phyloP scores from a whole-genome alignment of 2,888 invertebrate species.

The Eupithecia centaureata region DNA sequence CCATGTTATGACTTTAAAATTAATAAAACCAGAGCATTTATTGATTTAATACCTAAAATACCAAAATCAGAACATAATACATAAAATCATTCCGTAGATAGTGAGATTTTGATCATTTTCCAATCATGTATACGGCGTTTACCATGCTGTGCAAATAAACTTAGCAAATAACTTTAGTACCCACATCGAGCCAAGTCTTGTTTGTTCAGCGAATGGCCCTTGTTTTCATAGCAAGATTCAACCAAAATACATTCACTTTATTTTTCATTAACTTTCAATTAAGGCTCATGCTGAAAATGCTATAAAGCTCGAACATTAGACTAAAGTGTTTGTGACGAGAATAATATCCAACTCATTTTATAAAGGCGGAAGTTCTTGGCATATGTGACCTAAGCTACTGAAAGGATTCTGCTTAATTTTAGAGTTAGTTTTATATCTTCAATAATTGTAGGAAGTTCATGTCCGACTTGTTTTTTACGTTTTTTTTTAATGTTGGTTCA shows the following conservation, averaged over 20 bases:
- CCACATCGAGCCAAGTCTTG: slow-evolving; percentile 20
- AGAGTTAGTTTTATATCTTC: background rate
- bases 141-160: background rate
- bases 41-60: no score
- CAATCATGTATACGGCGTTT: background rate
- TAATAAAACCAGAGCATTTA: no score
- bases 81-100: no score
- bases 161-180: slow-evolving; percentile 1
- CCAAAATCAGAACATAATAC: no score
- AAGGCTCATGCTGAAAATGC: slow-evolving; percentile 32
- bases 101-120: no score
- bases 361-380: background rate
- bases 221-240: slow-evolving; percentile 55
- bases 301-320: background rate
- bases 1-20: no score
- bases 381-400: background rate
- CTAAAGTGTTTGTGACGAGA: background rate
- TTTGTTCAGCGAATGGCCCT: slow-evolving; percentile 42
- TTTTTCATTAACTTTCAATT: slow-evolving; percentile 60
- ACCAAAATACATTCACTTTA: slow-evolving; percentile 59
- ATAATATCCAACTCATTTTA: background rate
- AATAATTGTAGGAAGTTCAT: no score
- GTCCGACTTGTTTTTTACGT: no score
- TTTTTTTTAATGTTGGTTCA: no score
- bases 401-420: background rate